Base-by-base conservation (phyloP, 2,888 invertebrate genomes). In the Scaptodrosophila latifasciaeformis region DNA sequence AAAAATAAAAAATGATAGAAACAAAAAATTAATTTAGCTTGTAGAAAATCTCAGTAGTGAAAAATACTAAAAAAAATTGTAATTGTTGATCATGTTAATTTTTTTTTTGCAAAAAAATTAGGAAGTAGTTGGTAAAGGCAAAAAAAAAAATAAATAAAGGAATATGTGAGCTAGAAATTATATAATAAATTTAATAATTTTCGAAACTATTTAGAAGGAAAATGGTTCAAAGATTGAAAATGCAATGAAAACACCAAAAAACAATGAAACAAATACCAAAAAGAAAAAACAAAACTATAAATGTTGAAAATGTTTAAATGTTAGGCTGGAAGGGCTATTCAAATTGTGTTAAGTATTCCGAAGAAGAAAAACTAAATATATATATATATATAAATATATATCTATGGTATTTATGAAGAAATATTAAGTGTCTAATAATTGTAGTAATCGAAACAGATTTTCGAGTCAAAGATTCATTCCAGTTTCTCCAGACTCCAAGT, bases 241-340 rank as follows among this genome's bases (percentile, higher is more conserved):
- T 43, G 70, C 62, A 70, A 70, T 75, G 70, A 65, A 76, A 71
- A 70, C 70, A 69, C 70, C 77, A 72, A 76, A 69, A 12, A 17
- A 37, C n/a, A 17, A 17, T 37, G 15, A 37, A 37, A 15, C 18
- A 15, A 15, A 10, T 37, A 37, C 15, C 18, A 37, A 15, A 37
- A 17, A 35, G 2, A 13, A 9, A 13, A 13, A 37, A 17, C 4
- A 6, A 17, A 3, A 17, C 15, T 17, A 27, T 10, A 46, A 46
- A 34, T 31, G 31, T n/a, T n/a, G n/a, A n/a, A 46, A 13, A 15
- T 34, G 2, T 35, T 24, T 18, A 17, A 12, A 5, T 34, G 31
- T 21, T 17, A 30, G 12, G 18, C 12, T 31, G 29, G 9, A 17
- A 37, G 45, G 47, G 42, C 56, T 56, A 63, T 56, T 52, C 60